These are phyloP conservation scores for Cryptotermes secundus DNA, from an alignment of 1,140 invertebrate genomes.

Conservation along the genomic window DNA sequence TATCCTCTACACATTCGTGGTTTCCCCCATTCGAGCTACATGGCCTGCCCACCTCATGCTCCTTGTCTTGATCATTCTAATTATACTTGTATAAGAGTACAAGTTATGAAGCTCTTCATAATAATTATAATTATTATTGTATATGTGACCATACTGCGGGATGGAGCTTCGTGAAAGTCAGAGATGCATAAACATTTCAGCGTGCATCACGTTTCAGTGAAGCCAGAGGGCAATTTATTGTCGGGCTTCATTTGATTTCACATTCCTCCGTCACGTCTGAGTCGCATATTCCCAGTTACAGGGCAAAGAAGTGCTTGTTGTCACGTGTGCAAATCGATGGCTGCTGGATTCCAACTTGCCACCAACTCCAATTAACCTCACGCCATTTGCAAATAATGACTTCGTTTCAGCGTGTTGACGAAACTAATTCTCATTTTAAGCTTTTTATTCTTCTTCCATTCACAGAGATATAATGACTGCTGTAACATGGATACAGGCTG, in stretches of 20 bases:
- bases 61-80: no score
- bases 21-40: no score
- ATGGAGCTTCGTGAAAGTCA: no score
- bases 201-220: not conserved
- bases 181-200: not conserved
- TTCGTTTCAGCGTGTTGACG: not conserved
- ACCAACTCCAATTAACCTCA: not conserved
- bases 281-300: not conserved
- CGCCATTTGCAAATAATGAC: conserved; percentile 10
- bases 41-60: no score
- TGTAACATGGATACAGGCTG: no score
- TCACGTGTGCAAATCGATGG: not conserved
- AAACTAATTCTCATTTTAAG: not conserved
- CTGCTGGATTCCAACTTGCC: not conserved
- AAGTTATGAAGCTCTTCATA: no score
- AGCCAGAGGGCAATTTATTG: not conserved
- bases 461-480: no score
- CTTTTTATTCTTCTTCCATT: not conserved
- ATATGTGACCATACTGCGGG: no score
- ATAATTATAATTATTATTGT: no score
- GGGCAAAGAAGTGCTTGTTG: not conserved
- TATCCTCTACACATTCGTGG: no score
- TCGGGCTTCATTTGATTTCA: conserved; percentile 5
- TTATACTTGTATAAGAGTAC: no score
- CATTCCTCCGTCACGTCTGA: not conserved